Evolutionary conservation across 1,140 invertebrate genomes (phyloP).

Genomic region (Cheumatopsyche charites): DNA sequence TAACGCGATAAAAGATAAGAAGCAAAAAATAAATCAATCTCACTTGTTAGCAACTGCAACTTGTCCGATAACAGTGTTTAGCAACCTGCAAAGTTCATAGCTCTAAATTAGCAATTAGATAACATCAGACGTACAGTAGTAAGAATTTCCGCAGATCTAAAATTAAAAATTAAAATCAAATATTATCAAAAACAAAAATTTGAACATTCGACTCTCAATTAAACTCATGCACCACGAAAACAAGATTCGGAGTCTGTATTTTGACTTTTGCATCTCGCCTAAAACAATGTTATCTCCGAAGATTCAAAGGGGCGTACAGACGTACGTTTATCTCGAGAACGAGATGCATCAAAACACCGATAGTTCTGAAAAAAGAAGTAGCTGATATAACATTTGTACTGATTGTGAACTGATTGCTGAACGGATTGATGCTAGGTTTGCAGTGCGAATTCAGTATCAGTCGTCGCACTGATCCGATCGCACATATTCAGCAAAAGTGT

Average conservation of each 20-base stretch:
- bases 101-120: not conserved
- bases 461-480: not conserved
- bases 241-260: too few species aligned
- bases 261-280: too few species aligned
- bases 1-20: conserved; percentile 8
- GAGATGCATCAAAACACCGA: too few species aligned
- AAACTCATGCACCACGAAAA: too few species aligned
- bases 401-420: conserved; percentile 8
- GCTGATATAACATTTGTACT: not conserved
- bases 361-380: too few species aligned
- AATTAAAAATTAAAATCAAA: too few species aligned
- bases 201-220: too few species aligned
- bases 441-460: conserved; percentile 4
- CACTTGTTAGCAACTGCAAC: not conserved
- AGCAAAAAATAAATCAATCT: conserved; percentile 7
- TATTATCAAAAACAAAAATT: too few species aligned
- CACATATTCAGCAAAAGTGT: not conserved
- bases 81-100: conserved; percentile 6
- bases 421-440: not conserved
- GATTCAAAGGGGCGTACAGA: too few species aligned
- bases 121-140: not conserved
- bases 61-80: conserved; percentile 29
- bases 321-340: too few species aligned
- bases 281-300: too few species aligned
- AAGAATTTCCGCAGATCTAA: not conserved